Conservation (phyloP, 1,140 invertebrate genomes). For the Oreohelix idahoensis region DNA sequence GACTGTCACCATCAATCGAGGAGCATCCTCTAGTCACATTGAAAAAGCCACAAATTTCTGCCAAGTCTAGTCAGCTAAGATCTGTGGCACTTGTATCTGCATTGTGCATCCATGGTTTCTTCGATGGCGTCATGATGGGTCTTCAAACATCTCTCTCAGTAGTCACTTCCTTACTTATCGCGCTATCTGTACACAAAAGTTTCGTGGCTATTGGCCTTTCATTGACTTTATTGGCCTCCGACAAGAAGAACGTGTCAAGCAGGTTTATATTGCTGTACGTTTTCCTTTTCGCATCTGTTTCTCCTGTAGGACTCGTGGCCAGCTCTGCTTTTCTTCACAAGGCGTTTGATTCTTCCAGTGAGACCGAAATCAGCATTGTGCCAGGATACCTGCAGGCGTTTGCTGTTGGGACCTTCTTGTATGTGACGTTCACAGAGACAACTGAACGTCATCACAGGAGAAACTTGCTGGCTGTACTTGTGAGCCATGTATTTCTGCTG, state of each 20-base stretch:
- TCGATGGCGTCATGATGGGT: slow-evolving; percentile 33
- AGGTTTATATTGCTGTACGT: not conserved
- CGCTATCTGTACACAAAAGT: slow-evolving; percentile 30
- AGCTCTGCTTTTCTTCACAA: slow-evolving; percentile 17
- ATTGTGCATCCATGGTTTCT: slow-evolving; percentile 29
- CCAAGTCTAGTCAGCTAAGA: not conserved
- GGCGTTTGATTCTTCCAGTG: not conserved
- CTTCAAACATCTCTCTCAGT: slow-evolving; percentile 24
- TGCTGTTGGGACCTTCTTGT: slow-evolving; percentile 30
- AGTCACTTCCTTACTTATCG: slow-evolving; percentile 7
- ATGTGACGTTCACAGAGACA: slow-evolving; percentile 18
- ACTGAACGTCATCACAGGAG: not conserved
- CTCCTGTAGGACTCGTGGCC: not conserved
- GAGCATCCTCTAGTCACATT: not conserved
- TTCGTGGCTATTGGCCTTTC: slow-evolving; percentile 27
- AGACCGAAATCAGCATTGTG: not conserved
- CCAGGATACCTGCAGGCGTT: slow-evolving; percentile 30
- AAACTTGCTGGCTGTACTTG: not conserved
- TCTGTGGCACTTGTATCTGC: slow-evolving; percentile 14
- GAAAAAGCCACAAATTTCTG: not conserved
- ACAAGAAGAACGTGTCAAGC: not conserved
- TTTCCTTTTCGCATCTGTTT: not conserved
- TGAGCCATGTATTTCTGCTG: not conserved
- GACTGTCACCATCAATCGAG: slow-evolving; percentile 46
- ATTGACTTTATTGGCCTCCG: not conserved